A percentile compares a stretch with the other conserved stretches of the same genome.
Evolutionary conservation across 1,140 invertebrate genomes (phyloP).

Genomic region (Portunus trituberculatus): DNA sequence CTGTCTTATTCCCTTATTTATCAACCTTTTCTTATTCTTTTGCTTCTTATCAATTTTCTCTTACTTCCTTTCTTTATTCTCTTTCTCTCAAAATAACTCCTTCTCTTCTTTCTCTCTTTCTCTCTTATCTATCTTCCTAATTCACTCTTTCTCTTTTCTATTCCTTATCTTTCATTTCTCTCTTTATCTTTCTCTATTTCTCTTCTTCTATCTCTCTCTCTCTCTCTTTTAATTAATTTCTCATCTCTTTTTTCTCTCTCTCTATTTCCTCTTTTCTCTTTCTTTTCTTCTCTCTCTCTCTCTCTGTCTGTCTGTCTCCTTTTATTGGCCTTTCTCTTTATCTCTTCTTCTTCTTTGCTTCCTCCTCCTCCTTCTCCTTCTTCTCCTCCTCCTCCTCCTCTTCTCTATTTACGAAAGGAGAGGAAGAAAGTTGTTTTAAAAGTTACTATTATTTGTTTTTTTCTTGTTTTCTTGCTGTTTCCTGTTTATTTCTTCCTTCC

Average conservation of each 20-base stretch:
- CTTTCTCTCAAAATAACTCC: neutral
- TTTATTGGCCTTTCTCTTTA: neutral
- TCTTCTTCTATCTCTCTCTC: neutral
- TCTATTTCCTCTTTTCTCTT: neutral
- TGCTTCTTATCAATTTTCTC: neutral
- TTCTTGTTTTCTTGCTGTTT: neutral
- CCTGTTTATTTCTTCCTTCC: neutral
- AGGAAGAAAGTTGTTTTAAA: no score
- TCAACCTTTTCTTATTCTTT: neutral
- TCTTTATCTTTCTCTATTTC: neutral
- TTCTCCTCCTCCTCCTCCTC: neutral
- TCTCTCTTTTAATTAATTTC: neutral
- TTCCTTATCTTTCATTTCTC: neutral
- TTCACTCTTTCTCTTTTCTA: neutral
- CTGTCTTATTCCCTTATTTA: neutral
- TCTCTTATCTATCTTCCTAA: constrained; percentile 45
- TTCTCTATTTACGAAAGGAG: neutral
- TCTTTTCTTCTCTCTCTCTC: neutral
- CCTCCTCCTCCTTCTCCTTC: neutral
- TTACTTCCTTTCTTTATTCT: neutral
- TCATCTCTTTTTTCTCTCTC: no score
- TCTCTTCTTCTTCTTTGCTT: neutral
- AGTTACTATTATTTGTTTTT: neutral
- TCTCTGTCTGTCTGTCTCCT: neutral
- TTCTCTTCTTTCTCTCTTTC: constrained; percentile 35